phyloP scores from a whole-genome alignment of 2,797 vertebrate species.

The Lutjanus campechanus region DNA sequence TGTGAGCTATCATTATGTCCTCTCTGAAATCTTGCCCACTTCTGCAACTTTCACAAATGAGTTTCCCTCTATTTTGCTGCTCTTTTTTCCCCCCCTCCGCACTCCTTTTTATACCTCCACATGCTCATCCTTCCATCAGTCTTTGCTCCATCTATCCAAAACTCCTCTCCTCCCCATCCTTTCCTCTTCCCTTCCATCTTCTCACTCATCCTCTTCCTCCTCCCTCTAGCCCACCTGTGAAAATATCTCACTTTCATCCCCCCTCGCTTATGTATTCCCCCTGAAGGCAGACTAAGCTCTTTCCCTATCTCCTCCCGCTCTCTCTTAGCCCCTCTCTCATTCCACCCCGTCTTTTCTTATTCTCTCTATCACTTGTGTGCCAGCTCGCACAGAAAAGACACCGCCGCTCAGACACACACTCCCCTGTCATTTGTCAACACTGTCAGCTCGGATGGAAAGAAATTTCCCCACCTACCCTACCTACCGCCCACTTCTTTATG shows the following conservation, averaged over 20 bases:
- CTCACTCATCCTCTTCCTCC: slow-evolving; percentile 24
- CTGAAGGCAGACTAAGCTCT: slow-evolving; percentile 67
- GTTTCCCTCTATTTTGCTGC: slow-evolving; percentile 1
- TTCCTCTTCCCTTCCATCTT: neutral
- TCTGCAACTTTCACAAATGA: slow-evolving; percentile 28
- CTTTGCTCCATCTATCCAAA: slow-evolving; percentile 14
- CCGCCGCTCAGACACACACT: slow-evolving; percentile 50
- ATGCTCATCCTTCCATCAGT: slow-evolving; percentile 1
- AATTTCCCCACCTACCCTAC: slow-evolving; percentile 38
- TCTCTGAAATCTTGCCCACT: slow-evolving; percentile 1
- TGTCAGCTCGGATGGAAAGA: slow-evolving; percentile 69
- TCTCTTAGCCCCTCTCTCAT: slow-evolving; percentile 47
- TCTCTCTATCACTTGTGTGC: slow-evolving; percentile 55
- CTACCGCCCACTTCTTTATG: slow-evolving; percentile 51
- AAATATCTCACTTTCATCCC: slow-evolving; percentile 58
- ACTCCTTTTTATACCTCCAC: neutral
- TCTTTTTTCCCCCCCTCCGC: neutral
- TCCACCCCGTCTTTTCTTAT: slow-evolving; percentile 41
- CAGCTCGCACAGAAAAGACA: slow-evolving; percentile 56
- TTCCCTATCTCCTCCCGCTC: slow-evolving; percentile 43
- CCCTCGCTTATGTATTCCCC: slow-evolving; percentile 54
- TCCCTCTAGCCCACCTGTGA: slow-evolving; percentile 54
- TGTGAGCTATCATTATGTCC: neutral
- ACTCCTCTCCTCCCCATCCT: slow-evolving; percentile 6
- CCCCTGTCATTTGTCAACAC: slow-evolving; percentile 74